These are phyloP conservation scores for Notiomystis cincta DNA, from an alignment of 2,113 vertebrate species.

Conservation along the genomic window DNA sequence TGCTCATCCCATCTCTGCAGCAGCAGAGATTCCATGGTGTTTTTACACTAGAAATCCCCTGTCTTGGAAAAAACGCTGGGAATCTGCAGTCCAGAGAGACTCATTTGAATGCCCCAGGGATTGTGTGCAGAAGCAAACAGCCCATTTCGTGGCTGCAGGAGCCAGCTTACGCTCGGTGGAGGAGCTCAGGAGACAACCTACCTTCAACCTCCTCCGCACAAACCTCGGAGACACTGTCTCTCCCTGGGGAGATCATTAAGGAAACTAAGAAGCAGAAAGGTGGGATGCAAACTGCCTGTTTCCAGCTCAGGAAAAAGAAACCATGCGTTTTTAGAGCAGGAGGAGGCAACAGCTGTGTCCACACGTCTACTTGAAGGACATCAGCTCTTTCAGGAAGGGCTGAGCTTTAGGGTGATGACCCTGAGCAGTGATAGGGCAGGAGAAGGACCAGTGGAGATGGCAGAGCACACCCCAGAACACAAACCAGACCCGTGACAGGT, in stretches of 20 bases:
- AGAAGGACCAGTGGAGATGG: neutral
- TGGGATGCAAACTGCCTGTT: neutral
- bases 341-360: neutral
- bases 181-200: neutral
- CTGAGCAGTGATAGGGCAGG: neutral
- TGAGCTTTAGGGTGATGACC: neutral
- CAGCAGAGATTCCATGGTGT: neutral
- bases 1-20: neutral
- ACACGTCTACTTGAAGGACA: neutral
- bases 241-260: neutral
- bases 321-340: neutral
- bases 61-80: neutral
- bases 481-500: fast-evolving
- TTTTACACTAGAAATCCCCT: neutral
- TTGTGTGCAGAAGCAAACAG: neutral
- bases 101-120: neutral
- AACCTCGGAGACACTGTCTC: neutral
- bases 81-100: neutral
- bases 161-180: neutral
- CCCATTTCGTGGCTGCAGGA: neutral
- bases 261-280: neutral
- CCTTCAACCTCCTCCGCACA: neutral
- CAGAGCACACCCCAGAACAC: neutral
- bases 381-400: neutral
- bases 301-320: neutral